Evolutionary conservation across 2,888 invertebrate species (phyloP).

Genomic region (Disparrhopalites patrizii): DNA sequence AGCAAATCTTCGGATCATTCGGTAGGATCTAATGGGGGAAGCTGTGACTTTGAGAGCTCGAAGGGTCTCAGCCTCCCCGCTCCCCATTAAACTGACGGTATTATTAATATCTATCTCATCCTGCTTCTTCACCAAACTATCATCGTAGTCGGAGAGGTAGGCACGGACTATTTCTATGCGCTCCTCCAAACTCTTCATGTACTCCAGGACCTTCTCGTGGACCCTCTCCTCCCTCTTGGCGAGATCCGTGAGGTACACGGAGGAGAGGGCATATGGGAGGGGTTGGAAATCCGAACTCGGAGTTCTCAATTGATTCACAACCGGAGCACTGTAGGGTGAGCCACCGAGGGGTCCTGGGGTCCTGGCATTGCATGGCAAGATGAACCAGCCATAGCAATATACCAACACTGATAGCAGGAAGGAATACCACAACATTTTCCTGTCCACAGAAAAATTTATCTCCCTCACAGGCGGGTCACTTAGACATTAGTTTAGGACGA

Average conservation of each 20-base stretch:
- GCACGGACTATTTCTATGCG: slow-evolving; percentile 39
- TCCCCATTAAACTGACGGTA: neutral
- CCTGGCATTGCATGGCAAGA: neutral
- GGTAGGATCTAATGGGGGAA: slow-evolving; percentile 25
- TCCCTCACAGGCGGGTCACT: neutral
- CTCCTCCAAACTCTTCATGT: slow-evolving; percentile 39
- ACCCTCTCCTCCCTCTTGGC: slow-evolving; percentile 40
- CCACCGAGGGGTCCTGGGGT: slow-evolving; percentile 28
- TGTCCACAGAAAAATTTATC: neutral
- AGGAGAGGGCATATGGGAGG: slow-evolving; percentile 44
- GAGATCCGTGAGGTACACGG: slow-evolving; percentile 45
- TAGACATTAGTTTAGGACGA: neutral
- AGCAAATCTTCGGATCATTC: slow-evolving; percentile 32
- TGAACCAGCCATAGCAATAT: neutral
- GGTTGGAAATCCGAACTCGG: slow-evolving; percentile 24
- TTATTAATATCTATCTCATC: slow-evolving; percentile 14
- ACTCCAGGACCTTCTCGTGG: slow-evolving; percentile 40
- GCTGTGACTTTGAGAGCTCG: slow-evolving; percentile 25
- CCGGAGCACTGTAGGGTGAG: slow-evolving; percentile 14
- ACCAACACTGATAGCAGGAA: slow-evolving; percentile 2
- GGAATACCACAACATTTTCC: neutral
- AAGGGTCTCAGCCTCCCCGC: neutral
- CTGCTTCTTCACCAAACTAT: slow-evolving; percentile 32
- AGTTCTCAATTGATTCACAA: neutral
- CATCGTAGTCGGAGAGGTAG: slow-evolving; percentile 45